Base-by-base conservation (phyloP, 1,140 invertebrate genomes). In the Venturia canescens region DNA sequence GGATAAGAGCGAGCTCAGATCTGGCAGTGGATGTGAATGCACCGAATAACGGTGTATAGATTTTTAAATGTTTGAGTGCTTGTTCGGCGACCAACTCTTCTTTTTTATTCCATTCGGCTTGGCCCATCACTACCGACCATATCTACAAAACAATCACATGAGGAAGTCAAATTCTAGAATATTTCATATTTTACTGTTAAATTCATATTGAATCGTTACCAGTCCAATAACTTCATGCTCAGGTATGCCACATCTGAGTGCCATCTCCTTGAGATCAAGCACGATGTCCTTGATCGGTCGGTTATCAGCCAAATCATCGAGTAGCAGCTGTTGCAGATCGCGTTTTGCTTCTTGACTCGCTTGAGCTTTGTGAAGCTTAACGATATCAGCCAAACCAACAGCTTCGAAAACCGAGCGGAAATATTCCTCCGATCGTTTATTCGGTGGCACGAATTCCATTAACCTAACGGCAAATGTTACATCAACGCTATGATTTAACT, bases 31-130 rank as follows among this genome's bases (percentile, higher is more conserved):
- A 94, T 82, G 97, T 96, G 87, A 99, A 98, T 18, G 97, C 96
- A 83, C 94, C 95, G 89, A 99, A 95, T 80, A 99, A 93, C 63
- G 95, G 94, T 84, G 96, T 96, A 91, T 98, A 98, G 82, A 94
- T 93, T 84, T 96, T 96, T 80, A 98, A 92, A 92, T 98, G 97
- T 90, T 98, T 97, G 23, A 98, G 93, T 63, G 97, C 97, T 92
- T 98, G 98, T 89, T 98, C 98, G 82, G 97, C 97, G 80, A 99
- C 95, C 80, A 99, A 92, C 91, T 99, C 98, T 92, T 99, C 98
- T 91, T 99, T 99, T 92, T 99, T 99, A 92, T 98, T 99, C 98
- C 98, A 99, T 92, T 99, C 98, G 60, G 97, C 96, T 85, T 96
- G 95, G 77, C 95, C 94, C 98, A 99, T 99, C 84, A 99, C 95